A percentile compares a stretch with the other conserved stretches of the same genome.
phyloP scores from a whole-genome alignment of 53 echinoderm and acorn worm genomes.

The Holothuria leucospilota region DNA sequence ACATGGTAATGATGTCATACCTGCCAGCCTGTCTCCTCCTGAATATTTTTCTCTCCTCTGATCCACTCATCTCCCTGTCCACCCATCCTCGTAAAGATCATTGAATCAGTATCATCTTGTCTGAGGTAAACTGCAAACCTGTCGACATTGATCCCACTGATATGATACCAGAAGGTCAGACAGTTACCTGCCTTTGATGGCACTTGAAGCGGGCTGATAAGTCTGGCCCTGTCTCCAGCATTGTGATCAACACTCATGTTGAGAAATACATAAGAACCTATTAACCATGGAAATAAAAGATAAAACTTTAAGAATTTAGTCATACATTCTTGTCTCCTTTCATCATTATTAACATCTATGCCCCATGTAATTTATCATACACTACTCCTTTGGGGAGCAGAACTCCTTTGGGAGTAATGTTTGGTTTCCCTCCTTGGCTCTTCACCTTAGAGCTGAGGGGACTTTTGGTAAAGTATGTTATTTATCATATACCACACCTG shows the following conservation, averaged over 20 bases:
- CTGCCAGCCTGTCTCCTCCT: constrained; percentile 6
- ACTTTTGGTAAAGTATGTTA: too few species aligned
- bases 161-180: constrained; percentile 85
- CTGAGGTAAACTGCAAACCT: constrained; percentile 68
- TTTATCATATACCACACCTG: too few species aligned
- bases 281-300: too few species aligned
- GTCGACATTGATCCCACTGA: constrained; percentile 77
- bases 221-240: constrained; percentile 69
- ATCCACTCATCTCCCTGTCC: constrained; percentile 81
- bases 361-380: too few species aligned
- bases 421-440: too few species aligned
- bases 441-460: too few species aligned
- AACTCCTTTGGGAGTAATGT: too few species aligned
- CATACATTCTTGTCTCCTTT: too few species aligned
- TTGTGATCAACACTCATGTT: constrained; percentile 56
- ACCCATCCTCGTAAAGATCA: constrained; percentile 68
- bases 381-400: too few species aligned
- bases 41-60: constrained; percentile 47
- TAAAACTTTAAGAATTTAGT: too few species aligned
- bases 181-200: constrained; percentile 44
- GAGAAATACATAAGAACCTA: constrained; percentile 64
- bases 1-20: not conserved
- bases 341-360: too few species aligned
- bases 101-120: constrained; percentile 27
- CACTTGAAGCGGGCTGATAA: constrained; percentile 63